Percentiles rank a stretch among this genome's conserved stretches.
phyloP scores from a whole-genome alignment of 2,113 vertebrate species.

The Capreolus pygargus region DNA sequence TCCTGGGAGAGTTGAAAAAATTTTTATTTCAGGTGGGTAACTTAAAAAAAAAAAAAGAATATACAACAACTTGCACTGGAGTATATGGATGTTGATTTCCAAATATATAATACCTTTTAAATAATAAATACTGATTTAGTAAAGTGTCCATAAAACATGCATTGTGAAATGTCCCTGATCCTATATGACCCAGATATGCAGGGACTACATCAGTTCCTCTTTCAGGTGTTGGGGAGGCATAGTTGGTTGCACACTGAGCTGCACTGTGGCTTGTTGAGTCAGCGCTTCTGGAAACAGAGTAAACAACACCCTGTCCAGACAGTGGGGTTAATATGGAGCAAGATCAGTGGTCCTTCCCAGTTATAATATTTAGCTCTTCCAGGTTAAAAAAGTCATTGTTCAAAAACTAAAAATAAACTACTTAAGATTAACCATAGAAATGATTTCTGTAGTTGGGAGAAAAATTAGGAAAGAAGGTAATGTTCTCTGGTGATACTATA shows the following conservation, averaged over 20 bases:
- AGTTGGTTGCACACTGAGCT: background rate
- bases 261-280: background rate
- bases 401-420: conserved; percentile 50
- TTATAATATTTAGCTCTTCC: conserved; percentile 45
- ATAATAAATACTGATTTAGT: conserved; percentile 7
- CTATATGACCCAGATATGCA: background rate
- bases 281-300: background rate
- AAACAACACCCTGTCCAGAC: background rate
- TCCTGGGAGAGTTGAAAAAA: conserved; percentile 12
- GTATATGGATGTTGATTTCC: conserved; percentile 10
- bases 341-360: background rate
- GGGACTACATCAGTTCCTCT: background rate
- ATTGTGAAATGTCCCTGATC: background rate
- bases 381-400: background rate
- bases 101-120: conserved; percentile 19
- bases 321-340: conserved; percentile 10
- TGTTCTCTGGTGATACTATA: conserved; percentile 1
- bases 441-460: conserved; percentile 24
- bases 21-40: background rate
- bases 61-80: background rate
- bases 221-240: background rate
- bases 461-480: conserved; percentile 23
- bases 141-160: background rate
- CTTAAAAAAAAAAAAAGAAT: background rate
- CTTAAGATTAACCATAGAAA: background rate